Percentiles rank a stretch among this genome's conserved stretches.
Evolutionary conservation across 2,113 vertebrate genomes (phyloP).

Genomic region (Pogona vitticeps): DNA sequence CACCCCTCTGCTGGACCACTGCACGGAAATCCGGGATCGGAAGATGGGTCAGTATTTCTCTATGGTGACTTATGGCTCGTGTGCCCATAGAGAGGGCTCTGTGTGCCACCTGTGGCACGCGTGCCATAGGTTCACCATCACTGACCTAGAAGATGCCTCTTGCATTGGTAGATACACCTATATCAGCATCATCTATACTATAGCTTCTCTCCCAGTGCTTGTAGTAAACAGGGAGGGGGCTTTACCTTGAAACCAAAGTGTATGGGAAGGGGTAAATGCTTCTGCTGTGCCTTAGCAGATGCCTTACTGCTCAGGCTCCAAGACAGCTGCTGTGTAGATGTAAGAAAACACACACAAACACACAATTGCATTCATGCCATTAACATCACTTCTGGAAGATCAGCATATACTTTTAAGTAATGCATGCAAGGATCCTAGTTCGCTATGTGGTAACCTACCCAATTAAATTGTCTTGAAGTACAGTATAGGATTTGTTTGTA

Average conservation of each 20-base stretch:
- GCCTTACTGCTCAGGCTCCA: background rate
- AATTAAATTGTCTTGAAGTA: background rate
- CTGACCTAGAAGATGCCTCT: too few relatives aligned
- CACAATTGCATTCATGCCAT: background rate
- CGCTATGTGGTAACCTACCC: background rate
- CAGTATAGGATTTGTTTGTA: background rate
- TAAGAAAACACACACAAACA: too few relatives aligned
- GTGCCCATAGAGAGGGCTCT: too few relatives aligned
- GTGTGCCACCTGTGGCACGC: too few relatives aligned
- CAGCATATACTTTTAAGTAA: background rate
- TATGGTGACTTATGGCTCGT: too few relatives aligned
- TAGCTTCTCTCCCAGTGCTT: background rate
- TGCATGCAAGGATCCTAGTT: background rate
- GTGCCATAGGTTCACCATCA: too few relatives aligned
- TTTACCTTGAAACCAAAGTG: background rate
- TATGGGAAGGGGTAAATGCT: too few relatives aligned
- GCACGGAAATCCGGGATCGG: too few relatives aligned
- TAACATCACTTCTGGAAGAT: background rate
- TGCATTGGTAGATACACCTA: background rate
- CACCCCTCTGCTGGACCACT: too few relatives aligned
- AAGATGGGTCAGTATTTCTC: too few relatives aligned
- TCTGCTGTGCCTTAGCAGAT: background rate
- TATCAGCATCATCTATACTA: too few relatives aligned
- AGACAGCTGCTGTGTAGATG: background rate
- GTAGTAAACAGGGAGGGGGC: background rate